These are phyloP conservation scores for Hippocampus mohnikei DNA, from an alignment of 2,113 vertebrate species.

Conservation along the genomic window DNA sequence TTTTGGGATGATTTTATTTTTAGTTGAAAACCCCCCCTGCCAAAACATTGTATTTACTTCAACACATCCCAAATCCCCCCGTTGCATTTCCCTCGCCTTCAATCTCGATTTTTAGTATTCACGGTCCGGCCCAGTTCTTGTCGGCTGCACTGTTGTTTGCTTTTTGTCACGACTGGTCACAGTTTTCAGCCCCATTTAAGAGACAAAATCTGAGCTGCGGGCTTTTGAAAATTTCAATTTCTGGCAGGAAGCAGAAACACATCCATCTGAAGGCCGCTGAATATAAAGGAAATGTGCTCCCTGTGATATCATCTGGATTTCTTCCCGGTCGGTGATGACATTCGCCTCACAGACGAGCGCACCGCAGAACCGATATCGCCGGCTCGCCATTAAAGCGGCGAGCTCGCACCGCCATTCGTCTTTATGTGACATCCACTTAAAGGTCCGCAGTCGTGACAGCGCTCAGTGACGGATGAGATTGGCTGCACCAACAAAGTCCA, in stretches of 20 bases:
- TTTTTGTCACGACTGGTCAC: not conserved
- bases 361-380: not conserved
- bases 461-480: not conserved
- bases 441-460: not conserved
- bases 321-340: not conserved
- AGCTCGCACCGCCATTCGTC: not conserved
- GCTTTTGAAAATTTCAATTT: not conserved
- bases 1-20: too few relatives aligned
- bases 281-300: not conserved
- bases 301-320: not conserved
- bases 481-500: not conserved
- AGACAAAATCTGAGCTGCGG: not conserved
- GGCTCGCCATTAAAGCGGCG: not conserved
- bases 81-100: too few relatives aligned
- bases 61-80: too few relatives aligned
- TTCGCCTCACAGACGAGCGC: not conserved
- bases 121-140: too few relatives aligned
- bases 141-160: not conserved
- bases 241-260: not conserved
- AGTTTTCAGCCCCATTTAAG: not conserved
- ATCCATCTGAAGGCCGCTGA: not conserved
- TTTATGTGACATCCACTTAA: not conserved
- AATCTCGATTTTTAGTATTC: too few relatives aligned
- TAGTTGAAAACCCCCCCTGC: too few relatives aligned
- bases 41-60: too few relatives aligned